Conservation (phyloP, 30 jellyfish, hydroid and myxozoan genomes). For the Hydra vulgaris region DNA sequence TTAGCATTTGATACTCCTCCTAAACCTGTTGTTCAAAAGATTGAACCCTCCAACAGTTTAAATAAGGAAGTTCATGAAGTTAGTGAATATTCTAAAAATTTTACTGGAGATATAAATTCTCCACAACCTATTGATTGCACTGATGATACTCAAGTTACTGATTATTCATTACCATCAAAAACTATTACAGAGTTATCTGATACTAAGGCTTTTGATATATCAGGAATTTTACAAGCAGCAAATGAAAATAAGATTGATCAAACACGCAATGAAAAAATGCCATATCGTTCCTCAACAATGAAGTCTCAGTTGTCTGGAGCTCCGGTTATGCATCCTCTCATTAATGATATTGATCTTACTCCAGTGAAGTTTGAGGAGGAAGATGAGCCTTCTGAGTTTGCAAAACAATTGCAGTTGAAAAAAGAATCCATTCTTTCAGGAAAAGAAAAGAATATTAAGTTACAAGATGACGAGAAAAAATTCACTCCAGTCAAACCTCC, state of each 20-base stretch:
- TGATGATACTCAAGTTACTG: conserved; percentile 11
- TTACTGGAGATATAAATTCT: conserved; percentile 15
- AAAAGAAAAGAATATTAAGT: neutral
- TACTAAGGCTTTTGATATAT: conserved; percentile 76
- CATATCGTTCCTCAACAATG: conserved; percentile 37
- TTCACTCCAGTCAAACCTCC: conserved; percentile 25
- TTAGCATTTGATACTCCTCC: neutral
- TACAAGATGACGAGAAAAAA: neutral
- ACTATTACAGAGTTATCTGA: conserved; percentile 19
- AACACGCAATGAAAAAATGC: conserved; percentile 8
- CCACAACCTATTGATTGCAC: conserved; percentile 44
- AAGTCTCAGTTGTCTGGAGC: conserved; percentile 19
- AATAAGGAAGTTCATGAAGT: neutral
- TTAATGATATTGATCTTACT: conserved; percentile 23
- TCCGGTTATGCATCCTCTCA: conserved; percentile 9
- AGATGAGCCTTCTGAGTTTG: conserved; percentile 28
- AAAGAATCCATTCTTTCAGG: conserved; percentile 8
- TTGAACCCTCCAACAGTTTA: neutral
- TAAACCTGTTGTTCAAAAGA: neutral
- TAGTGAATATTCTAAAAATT: neutral
- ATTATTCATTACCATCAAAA: neutral
- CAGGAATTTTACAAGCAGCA: conserved; percentile 72
- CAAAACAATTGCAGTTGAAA: conserved; percentile 18
- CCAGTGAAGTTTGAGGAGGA: conserved; percentile 26
- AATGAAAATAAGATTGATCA: neutral